A percentile compares a stretch with the other conserved stretches of the same genome.
Conservation (phyloP, 2,113 vertebrate genomes). For the Erinaceus europaeus region DNA sequence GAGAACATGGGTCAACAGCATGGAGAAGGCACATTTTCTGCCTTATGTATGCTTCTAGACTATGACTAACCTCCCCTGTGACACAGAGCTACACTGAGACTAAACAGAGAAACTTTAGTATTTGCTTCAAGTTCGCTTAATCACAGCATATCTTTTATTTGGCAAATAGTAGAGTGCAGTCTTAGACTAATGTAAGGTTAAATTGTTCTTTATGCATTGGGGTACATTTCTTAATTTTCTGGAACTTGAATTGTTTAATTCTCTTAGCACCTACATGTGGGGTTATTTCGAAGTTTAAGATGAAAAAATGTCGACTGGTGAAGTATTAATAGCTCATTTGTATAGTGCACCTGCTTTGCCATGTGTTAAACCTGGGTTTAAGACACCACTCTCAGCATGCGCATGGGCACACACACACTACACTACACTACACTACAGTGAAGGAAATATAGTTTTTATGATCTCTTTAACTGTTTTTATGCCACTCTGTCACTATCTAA, state of each 20-base stretch:
- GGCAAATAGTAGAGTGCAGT: background rate
- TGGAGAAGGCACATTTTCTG: background rate
- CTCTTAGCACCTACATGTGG: background rate
- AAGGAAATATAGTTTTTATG: no score
- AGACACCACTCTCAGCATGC: no score
- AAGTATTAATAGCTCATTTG: no score
- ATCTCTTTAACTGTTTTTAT: no score
- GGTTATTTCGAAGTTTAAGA: background rate
- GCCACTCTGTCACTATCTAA: no score
- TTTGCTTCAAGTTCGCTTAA: background rate
- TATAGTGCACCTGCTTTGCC: no score
- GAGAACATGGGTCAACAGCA: background rate
- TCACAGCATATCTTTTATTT: background rate
- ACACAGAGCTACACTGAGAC: background rate
- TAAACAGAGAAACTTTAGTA: background rate
- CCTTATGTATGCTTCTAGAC: fast-evolving
- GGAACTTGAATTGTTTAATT: background rate
- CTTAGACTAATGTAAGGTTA: background rate
- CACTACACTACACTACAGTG: no score
- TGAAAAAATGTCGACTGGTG: no score
- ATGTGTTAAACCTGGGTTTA: no score
- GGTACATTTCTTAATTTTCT: background rate
- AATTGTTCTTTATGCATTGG: background rate
- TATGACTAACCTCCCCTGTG: fast-evolving
- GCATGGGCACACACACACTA: no score